phyloP scores from a whole-genome alignment of 2,888 invertebrate species.

The Pollenia angustigena region DNA sequence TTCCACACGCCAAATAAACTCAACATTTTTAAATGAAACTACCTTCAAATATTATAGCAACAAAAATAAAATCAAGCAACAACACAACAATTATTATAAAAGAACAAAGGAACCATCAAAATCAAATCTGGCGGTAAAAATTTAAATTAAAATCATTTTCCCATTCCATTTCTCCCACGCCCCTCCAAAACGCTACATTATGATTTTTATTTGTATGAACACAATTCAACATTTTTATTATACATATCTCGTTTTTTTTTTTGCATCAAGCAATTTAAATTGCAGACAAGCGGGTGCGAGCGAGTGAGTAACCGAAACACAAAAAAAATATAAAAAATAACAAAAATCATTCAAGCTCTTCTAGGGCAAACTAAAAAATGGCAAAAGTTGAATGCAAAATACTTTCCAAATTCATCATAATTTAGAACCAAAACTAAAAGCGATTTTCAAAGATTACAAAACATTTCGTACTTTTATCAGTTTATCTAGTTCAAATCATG shows the following conservation, averaged over 20 bases:
- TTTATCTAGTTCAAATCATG: conserved; percentile 41
- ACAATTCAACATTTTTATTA: conserved; percentile 17
- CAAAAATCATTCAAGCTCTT: conserved; percentile 49
- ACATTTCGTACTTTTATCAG: conserved; percentile 11
- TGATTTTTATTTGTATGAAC: conserved; percentile 35
- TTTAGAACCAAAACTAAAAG: conserved; percentile 44
- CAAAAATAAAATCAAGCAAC: conserved; percentile 22
- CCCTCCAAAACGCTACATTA: conserved; percentile 13
- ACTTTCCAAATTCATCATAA: conserved; percentile 60
- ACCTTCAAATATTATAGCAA: conserved; percentile 48
- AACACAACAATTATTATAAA: conserved; percentile 19
- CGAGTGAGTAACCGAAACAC: conserved; percentile 16
- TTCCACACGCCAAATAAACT: conserved; percentile 1
- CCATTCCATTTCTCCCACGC: background rate
- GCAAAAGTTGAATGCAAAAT: conserved; percentile 39
- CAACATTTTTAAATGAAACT: conserved; percentile 55
- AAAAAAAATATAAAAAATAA: conserved; percentile 19
- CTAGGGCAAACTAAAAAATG: conserved; percentile 36
- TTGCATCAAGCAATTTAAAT: conserved; percentile 52
- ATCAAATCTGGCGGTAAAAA: conserved; percentile 34
- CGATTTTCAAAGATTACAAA: background rate
- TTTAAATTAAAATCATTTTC: conserved; percentile 34
- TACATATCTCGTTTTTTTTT: conserved; percentile 14
- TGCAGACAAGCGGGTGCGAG: conserved; percentile 34
- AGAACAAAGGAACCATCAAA: conserved; percentile 36